Evolutionary conservation across 2,113 vertebrate genomes (phyloP).

Genomic region (Melozone crissalis): DNA sequence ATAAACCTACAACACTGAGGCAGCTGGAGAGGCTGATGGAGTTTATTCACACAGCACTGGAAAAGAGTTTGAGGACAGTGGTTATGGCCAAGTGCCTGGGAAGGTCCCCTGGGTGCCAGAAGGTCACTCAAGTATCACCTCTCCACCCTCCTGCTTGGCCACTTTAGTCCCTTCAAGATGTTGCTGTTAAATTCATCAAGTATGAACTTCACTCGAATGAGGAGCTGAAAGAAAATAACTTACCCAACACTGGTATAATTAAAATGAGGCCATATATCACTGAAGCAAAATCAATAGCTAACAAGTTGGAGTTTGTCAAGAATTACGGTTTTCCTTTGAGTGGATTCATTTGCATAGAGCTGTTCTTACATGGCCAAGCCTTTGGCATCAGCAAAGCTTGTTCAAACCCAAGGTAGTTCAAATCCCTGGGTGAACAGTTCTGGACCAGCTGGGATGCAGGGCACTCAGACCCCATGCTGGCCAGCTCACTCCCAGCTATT

Average conservation of each 20-base stretch:
- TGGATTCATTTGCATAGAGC: background rate
- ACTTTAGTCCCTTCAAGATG: background rate
- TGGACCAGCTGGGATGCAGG: background rate
- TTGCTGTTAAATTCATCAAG: background rate
- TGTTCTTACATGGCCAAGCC: background rate
- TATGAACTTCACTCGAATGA: background rate
- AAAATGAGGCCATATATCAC: conserved; percentile 34
- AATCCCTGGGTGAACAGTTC: background rate
- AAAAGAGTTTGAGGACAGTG: background rate
- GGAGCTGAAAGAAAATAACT: background rate
- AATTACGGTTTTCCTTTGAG: background rate
- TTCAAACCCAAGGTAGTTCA: background rate
- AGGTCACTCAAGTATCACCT: background rate
- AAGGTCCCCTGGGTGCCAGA: background rate
- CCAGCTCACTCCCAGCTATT: background rate
- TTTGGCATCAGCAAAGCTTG: background rate
- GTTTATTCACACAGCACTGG: background rate
- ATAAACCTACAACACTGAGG: background rate
- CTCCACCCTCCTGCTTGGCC: background rate
- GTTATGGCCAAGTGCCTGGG: background rate
- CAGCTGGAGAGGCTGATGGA: background rate
- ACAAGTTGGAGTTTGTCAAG: background rate
- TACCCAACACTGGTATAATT: background rate
- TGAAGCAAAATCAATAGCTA: conserved; percentile 3
- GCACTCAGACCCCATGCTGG: background rate